Conservation (phyloP, 2,888 invertebrate genomes). For the Melolontha melolontha region DNA sequence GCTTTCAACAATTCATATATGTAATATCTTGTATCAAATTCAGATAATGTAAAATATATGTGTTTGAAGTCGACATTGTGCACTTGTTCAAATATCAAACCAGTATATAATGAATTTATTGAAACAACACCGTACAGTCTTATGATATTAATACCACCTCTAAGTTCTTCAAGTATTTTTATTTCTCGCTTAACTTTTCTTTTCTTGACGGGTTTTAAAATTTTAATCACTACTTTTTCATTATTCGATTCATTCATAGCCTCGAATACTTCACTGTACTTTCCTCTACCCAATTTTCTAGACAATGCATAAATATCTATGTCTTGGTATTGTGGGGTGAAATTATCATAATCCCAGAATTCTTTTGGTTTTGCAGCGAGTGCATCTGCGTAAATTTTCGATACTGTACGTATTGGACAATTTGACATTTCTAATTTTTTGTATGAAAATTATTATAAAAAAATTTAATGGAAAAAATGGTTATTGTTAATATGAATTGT, state of each 20-base stretch:
- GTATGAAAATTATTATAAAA: slow-evolving; percentile 18
- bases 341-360: slow-evolving; percentile 62
- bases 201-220: slow-evolving; percentile 63
- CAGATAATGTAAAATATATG: slow-evolving; percentile 61
- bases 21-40: slow-evolving; percentile 63
- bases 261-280: slow-evolving; percentile 64
- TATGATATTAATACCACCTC: slow-evolving; percentile 61
- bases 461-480: slow-evolving; percentile 1
- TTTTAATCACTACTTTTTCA: slow-evolving; percentile 61
- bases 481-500: too few relatives aligned
- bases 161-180: slow-evolving; percentile 62
- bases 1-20: slow-evolving; percentile 65
- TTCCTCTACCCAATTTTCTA: slow-evolving; percentile 63
- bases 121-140: slow-evolving; percentile 55
- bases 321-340: slow-evolving; percentile 56
- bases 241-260: slow-evolving; percentile 56
- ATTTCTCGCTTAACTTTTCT: slow-evolving; percentile 64
- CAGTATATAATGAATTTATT: slow-evolving; percentile 54
- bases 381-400: slow-evolving; percentile 61
- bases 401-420: slow-evolving; percentile 53
- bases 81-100: slow-evolving; percentile 61
- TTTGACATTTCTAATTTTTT: slow-evolving; percentile 42
- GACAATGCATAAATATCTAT: slow-evolving; percentile 59
- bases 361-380: slow-evolving; percentile 57
- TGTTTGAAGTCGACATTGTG: slow-evolving; percentile 62